Percentiles rank a stretch among this genome's conserved stretches.
phyloP scores from a whole-genome alignment of 2,797 vertebrate genomes.

The Miichthys miiuy region DNA sequence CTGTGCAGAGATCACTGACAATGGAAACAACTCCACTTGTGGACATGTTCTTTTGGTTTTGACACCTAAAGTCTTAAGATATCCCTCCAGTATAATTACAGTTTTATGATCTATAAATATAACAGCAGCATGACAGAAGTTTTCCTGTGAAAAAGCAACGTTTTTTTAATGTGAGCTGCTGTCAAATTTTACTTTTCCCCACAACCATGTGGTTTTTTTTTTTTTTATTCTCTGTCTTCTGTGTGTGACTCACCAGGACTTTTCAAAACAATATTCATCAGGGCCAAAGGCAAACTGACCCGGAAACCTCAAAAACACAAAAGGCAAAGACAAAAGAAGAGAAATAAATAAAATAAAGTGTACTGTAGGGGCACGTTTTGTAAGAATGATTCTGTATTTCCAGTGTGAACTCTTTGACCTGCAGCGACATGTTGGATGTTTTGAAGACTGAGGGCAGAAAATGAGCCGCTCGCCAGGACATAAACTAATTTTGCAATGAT shows the following conservation, averaged over 20 bases:
- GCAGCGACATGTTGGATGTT: not conserved
- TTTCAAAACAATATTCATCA: not conserved
- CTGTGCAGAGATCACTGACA: slow-evolving; percentile 17
- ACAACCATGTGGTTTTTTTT: too few species aligned
- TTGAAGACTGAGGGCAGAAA: too few species aligned
- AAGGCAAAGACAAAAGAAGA: too few species aligned
- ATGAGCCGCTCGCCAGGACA: too few species aligned
- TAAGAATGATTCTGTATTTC: not conserved
- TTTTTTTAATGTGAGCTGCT: not conserved
- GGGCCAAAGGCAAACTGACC: not conserved
- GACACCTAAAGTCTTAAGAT: not conserved
- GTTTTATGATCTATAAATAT: not conserved
- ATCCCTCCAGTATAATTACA: not conserved
- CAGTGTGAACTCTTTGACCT: not conserved
- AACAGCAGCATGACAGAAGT: not conserved
- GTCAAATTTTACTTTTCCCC: not conserved
- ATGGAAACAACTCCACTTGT: not conserved
- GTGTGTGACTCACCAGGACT: not conserved
- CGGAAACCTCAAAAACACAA: not conserved
- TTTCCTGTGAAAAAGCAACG: not conserved
- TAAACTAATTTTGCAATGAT: too few species aligned
- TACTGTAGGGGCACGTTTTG: not conserved
- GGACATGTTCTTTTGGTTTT: not conserved
- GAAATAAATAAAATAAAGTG: not conserved
- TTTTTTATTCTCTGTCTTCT: not conserved